Conservation (phyloP, 2,113 vertebrate species). For the Plotosus lineatus region DNA sequence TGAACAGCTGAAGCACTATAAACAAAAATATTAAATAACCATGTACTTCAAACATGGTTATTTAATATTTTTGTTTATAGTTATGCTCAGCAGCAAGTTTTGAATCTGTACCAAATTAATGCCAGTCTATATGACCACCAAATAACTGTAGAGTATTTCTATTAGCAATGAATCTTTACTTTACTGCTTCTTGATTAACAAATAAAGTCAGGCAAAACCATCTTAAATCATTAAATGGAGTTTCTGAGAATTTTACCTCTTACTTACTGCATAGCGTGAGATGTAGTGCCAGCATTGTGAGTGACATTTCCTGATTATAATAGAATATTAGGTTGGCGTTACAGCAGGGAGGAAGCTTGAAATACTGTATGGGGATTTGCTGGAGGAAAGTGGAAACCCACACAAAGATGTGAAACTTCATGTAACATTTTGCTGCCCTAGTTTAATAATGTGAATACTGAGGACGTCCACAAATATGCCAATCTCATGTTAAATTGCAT, state of each 20-base stretch:
- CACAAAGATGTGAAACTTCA: not conserved
- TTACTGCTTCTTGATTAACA: not conserved
- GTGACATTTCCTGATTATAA: not conserved
- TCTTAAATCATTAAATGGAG: not conserved
- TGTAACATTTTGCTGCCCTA: not conserved
- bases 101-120: not conserved
- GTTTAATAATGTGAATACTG: not conserved
- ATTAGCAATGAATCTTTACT: not conserved
- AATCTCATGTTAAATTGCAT: not conserved
- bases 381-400: not conserved
- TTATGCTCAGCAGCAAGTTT: not conserved
- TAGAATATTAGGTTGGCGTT: not conserved
- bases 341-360: not conserved
- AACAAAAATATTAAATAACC: not conserved
- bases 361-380: not conserved
- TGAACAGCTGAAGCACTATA: not conserved
- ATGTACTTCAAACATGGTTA: too few species aligned
- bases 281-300: not conserved
- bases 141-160: not conserved
- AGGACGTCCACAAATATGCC: not conserved
- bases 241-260: not conserved
- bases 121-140: not conserved
- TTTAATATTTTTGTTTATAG: too few species aligned
- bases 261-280: not conserved
- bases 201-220: not conserved